These are phyloP conservation scores for Excalfactoria chinensis DNA, from an alignment of 2,113 vertebrate species.

Conservation along the genomic window DNA sequence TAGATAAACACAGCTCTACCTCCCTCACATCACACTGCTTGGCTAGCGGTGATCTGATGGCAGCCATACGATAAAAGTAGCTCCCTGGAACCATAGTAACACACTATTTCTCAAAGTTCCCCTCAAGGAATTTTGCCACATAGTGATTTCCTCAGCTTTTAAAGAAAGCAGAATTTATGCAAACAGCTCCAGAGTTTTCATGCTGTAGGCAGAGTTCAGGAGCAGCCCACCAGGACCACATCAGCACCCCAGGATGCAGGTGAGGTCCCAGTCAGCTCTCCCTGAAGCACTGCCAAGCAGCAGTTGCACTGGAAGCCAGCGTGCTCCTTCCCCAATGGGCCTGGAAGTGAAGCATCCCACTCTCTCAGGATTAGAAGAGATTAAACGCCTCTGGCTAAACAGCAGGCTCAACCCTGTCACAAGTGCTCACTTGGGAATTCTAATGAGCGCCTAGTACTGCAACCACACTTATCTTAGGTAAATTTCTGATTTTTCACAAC, in stretches of 20 bases:
- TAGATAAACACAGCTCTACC: background rate
- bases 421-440: background rate
- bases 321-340: background rate
- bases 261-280: rapidly evolving
- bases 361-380: background rate
- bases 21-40: background rate
- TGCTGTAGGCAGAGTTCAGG: background rate
- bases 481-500: background rate
- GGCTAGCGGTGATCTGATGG: background rate
- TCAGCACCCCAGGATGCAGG: rapidly evolving
- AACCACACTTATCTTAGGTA: background rate
- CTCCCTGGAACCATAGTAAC: background rate
- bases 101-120: background rate
- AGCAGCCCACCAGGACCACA: background rate
- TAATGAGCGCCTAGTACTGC: too few species aligned
- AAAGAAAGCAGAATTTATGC: background rate
- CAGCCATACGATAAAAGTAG: background rate
- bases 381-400: background rate
- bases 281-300: background rate
- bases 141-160: background rate
- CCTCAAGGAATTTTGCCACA: background rate
- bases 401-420: background rate
- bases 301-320: background rate
- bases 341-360: background rate
- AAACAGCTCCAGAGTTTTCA: background rate